A percentile compares a stretch with the other conserved stretches of the same genome.
Evolutionary conservation across 64 coral and sea anemone genomes (phyloP).

Genomic region (Trachythela sp.): DNA sequence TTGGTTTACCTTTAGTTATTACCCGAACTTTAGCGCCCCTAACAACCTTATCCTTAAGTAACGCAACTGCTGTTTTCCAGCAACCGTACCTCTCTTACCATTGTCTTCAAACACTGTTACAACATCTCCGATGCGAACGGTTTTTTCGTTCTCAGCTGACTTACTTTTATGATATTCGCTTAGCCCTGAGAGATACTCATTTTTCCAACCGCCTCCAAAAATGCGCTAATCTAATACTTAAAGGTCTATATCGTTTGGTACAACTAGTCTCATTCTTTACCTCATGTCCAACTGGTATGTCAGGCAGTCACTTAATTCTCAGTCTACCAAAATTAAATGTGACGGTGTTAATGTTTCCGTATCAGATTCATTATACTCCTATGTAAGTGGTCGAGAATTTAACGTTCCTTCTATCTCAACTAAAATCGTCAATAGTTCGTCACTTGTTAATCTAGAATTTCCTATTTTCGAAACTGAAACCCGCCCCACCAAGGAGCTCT

Average conservation of each 20-base stretch:
- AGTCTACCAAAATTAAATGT: background rate
- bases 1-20: background rate
- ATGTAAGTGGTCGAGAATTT: background rate
- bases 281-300: background rate
- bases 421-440: conserved; percentile 1
- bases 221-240: background rate
- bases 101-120: background rate
- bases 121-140: background rate
- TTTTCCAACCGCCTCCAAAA: background rate
- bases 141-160: background rate
- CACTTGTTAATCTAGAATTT: background rate
- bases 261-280: background rate
- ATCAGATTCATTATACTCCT: background rate
- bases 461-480: background rate
- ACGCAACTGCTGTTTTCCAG: background rate
- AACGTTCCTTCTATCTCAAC: conserved; percentile 8
- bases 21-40: background rate
- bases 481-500: background rate
- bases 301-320: background rate
- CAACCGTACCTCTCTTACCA: background rate
- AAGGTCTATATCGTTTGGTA: background rate
- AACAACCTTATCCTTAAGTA: background rate
- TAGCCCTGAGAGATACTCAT: background rate
- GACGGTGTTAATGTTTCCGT: background rate
- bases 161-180: background rate